These are phyloP conservation scores for Diarsia dahlii DNA, from an alignment of 2,888 invertebrate genomes.

Conservation along the genomic window DNA sequence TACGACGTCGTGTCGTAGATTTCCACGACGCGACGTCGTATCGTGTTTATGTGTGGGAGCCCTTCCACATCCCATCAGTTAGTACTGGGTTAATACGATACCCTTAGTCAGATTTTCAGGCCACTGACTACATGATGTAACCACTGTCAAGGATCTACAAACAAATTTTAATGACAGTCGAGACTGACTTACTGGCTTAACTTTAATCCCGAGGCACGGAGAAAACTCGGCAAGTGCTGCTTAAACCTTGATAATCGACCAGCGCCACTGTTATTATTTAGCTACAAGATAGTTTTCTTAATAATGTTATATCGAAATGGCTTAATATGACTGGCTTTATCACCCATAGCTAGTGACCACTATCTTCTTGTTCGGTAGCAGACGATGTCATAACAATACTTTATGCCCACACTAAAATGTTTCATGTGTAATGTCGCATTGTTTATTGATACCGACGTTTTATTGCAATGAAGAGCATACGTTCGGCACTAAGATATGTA, in stretches of 20 bases:
- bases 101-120: too few relatives aligned
- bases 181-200: too few relatives aligned
- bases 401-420: slow-evolving; percentile 44
- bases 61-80: too few relatives aligned
- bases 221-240: too few relatives aligned
- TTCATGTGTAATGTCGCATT: slow-evolving; percentile 46
- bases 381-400: slow-evolving; percentile 35
- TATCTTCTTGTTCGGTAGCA: slow-evolving; percentile 1
- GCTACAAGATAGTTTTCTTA: neutral
- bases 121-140: too few relatives aligned
- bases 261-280: neutral
- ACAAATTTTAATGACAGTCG: too few relatives aligned
- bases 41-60: too few relatives aligned
- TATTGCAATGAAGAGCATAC: slow-evolving; percentile 24
- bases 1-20: too few relatives aligned
- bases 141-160: too few relatives aligned
- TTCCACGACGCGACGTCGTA: too few relatives aligned
- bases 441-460: slow-evolving; percentile 45
- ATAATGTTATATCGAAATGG: neutral
- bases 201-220: too few relatives aligned
- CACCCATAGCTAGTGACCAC: slow-evolving; percentile 4
- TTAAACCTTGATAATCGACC: neutral
- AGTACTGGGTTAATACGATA: too few relatives aligned
- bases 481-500: neutral
- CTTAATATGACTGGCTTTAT: neutral